Percentiles rank a stretch among this genome's conserved stretches.
Evolutionary conservation across 1,140 invertebrate species (phyloP).

Genomic region (Sarcophaga bullata): DNA sequence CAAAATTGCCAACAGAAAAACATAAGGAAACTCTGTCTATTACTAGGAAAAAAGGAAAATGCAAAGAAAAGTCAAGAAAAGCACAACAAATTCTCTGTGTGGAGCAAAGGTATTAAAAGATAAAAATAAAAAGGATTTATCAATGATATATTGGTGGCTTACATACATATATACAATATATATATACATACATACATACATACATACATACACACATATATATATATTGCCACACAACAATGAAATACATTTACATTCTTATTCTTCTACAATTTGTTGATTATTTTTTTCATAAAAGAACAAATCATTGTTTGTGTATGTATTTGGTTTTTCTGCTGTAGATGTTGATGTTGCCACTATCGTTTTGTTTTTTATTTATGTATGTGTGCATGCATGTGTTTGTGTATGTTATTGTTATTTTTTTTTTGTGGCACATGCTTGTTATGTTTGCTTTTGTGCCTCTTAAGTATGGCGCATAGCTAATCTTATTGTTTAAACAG

Average conservation of each 20-base stretch:
- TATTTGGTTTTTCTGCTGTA: too few species aligned
- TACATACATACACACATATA: neutral
- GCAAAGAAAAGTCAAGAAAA: neutral
- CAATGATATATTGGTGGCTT: neutral
- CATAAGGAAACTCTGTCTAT: too few species aligned
- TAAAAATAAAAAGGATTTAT: slow-evolving; percentile 13
- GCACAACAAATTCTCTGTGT: neutral
- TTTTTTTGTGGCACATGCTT: neutral
- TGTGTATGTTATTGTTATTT: neutral
- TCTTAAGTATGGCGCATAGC: slow-evolving; percentile 5
- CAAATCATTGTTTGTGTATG: slow-evolving; percentile 25
- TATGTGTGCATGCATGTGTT: neutral
- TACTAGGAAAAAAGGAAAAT: neutral
- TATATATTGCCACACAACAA: neutral
- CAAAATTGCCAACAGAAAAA: neutral
- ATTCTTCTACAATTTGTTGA: too few species aligned
- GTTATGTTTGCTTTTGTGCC: neutral
- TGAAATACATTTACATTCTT: too few species aligned
- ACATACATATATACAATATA: neutral
- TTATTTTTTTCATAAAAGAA: neutral
- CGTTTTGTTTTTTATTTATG: neutral
- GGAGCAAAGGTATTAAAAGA: slow-evolving; percentile 1
- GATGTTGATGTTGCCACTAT: neutral
- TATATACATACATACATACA: neutral
- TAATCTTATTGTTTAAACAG: slow-evolving; percentile 20